These are phyloP conservation scores for Tachina fera DNA, from an alignment of 2,888 invertebrate genomes.

Conservation along the genomic window DNA sequence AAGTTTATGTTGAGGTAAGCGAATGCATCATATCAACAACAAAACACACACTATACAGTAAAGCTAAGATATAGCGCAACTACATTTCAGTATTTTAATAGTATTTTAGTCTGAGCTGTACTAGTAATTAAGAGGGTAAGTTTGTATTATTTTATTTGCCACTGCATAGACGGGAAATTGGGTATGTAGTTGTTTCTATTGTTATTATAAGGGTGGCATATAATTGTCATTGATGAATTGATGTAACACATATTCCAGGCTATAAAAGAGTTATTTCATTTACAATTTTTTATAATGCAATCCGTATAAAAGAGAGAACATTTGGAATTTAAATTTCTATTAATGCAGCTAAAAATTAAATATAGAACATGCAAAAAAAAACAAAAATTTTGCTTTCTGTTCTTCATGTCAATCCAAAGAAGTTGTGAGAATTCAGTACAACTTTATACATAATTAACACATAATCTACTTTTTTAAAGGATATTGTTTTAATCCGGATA, in stretches of 20 bases:
- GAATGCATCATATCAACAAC: conserved; percentile 61
- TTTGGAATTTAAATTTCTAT: too few species aligned
- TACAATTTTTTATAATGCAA: too few species aligned
- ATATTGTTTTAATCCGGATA: too few species aligned
- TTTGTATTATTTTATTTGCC: conserved; percentile 6
- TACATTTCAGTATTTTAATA: background rate
- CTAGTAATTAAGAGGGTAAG: background rate
- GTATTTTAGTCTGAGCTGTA: too few species aligned
- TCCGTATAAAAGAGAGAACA: too few species aligned
- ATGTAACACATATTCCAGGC: background rate
- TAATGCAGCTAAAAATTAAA: too few species aligned
- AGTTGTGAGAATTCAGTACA: too few species aligned
- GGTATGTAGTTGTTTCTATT: conserved; percentile 2
- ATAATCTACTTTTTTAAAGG: too few species aligned
- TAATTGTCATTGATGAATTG: conserved; percentile 50
- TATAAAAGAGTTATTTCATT: conserved; percentile 28
- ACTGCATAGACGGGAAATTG: conserved; percentile 9
- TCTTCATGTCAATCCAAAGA: too few species aligned
- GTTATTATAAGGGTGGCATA: conserved; percentile 58
- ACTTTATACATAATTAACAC: too few species aligned
- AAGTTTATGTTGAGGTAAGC: conserved; percentile 63
- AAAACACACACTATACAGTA: background rate
- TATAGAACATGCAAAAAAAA: too few species aligned
- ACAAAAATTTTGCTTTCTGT: too few species aligned
- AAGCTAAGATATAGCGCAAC: background rate